Evolutionary conservation across 2,113 vertebrate species (phyloP).

Genomic region (Scartelaos histophorus): DNA sequence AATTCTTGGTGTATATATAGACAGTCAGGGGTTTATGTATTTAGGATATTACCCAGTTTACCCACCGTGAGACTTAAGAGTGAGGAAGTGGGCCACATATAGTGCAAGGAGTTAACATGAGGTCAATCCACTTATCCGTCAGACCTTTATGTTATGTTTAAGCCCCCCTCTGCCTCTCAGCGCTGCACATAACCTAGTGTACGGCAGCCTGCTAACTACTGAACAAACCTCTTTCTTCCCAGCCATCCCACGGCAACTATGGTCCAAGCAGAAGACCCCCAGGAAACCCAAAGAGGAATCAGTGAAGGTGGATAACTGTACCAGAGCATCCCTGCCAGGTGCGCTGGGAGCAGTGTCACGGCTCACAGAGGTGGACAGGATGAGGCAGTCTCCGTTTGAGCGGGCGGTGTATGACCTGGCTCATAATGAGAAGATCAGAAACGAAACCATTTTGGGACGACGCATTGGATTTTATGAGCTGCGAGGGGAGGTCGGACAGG

Average conservation of each 20-base stretch:
- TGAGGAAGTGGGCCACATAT: neutral
- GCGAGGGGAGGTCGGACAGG: conserved; percentile 75
- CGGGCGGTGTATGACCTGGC: conserved; percentile 74
- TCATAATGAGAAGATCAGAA: conserved; percentile 65
- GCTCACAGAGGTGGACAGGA: conserved; percentile 54
- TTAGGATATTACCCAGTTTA: neutral
- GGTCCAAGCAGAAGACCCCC: conserved; percentile 57
- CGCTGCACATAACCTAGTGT: neutral
- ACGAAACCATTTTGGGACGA: conserved; percentile 71
- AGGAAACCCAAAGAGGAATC: conserved; percentile 46
- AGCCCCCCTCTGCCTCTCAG: neutral
- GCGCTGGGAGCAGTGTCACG: conserved; percentile 16
- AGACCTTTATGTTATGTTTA: neutral
- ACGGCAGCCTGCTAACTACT: neutral
- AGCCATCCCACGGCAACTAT: conserved; percentile 50
- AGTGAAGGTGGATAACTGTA: conserved; percentile 19
- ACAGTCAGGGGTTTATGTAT: neutral
- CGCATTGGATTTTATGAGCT: conserved; percentile 79
- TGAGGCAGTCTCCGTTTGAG: conserved; percentile 68
- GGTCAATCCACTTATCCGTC: conserved; percentile 51
- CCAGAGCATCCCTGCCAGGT: neutral
- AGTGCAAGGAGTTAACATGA: conserved; percentile 1
- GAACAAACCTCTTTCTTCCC: neutral
- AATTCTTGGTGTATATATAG: neutral
- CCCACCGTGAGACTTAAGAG: neutral